These are phyloP conservation scores for Acanthurus tractus DNA, from an alignment of 2,797 vertebrate genomes.

Conservation along the genomic window DNA sequence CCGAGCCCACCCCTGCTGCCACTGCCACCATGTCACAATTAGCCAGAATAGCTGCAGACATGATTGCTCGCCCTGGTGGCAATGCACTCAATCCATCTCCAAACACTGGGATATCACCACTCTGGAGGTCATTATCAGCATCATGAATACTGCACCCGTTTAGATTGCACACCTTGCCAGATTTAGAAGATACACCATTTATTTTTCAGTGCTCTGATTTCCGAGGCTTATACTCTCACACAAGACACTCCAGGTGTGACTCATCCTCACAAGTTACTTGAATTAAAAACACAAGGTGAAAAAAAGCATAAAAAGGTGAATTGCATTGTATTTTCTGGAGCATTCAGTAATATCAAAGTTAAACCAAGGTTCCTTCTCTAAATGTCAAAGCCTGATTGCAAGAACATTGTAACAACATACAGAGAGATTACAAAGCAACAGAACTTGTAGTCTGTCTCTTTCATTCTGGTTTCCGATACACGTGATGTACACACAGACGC, in stretches of 20 bases:
- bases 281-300: not conserved
- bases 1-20: slow-evolving; percentile 73
- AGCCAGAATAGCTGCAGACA: slow-evolving; percentile 69
- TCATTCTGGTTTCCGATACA: slow-evolving; percentile 38
- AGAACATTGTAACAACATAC: slow-evolving; percentile 20
- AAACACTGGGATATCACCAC: slow-evolving; percentile 56
- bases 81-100: slow-evolving; percentile 60
- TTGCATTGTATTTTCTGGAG: slow-evolving; percentile 8
- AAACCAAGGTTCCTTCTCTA: not conserved
- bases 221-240: slow-evolving; percentile 30
- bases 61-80: slow-evolving; percentile 65
- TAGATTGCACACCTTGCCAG: slow-evolving; percentile 40
- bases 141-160: slow-evolving; percentile 51
- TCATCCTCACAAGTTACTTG: slow-evolving; percentile 15
- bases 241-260: slow-evolving; percentile 8
- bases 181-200: slow-evolving; percentile 26
- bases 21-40: slow-evolving; percentile 73
- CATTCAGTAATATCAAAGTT: not conserved
- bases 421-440: slow-evolving; percentile 24
- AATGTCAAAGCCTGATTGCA: slow-evolving; percentile 23
- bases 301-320: not conserved
- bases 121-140: slow-evolving; percentile 64
- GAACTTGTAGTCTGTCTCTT: slow-evolving; percentile 22
- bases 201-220: slow-evolving; percentile 55
- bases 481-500: slow-evolving; percentile 16